Evolutionary conservation across 2,797 vertebrate species (phyloP), one percentile per base, ranked within the genome.

Genomic region (Falco biarmicus): DNA sequence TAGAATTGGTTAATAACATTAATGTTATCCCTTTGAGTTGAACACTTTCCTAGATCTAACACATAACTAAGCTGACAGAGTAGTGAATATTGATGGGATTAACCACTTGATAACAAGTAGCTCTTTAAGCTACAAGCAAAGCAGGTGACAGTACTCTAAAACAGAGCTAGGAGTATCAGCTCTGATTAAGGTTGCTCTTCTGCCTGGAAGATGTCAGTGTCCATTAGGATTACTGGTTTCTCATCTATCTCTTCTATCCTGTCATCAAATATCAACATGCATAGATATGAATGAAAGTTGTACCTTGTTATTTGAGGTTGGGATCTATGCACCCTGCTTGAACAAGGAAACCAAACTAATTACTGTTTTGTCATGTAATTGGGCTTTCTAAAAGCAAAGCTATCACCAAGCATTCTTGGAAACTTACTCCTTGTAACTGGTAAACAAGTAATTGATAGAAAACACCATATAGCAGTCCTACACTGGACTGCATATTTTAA

Each of bases 371-470:
- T 77, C 3, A 8, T 31, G 6, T 18, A 86, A 79, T 0, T 21
- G 10, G 25, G n/a, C 22, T 84, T 93, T 89, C 64, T 45, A 80
- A 73, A 97, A 90, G 31, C 37, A 92, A 94, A 85, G 19, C 18
- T 91, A 66, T 47, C 71, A 41, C 75, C 31, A 76, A 63, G 41
- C 22, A 48, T 63, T 31, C 12, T 78, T 84, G 74, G 71, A 84
- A 93, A 80, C 29, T 80, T 69, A 86, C 7, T 68, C 28, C 54
- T 39, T 51, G 13, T 45, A 90, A 65, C 20, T 39, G 22, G 32
- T 61, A 50, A 47, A 70, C 12, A 88, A 81, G 50, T 34, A 88
- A 19, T 53, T 51, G 21, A 37, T 10, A 54, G 41, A 88, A 87
- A 20, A 61, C 34, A 54, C 63, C 29, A 51, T 16, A 22, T 6